phyloP scores from a whole-genome alignment of 2,113 vertebrate species.

The Dicentrarchus labrax region DNA sequence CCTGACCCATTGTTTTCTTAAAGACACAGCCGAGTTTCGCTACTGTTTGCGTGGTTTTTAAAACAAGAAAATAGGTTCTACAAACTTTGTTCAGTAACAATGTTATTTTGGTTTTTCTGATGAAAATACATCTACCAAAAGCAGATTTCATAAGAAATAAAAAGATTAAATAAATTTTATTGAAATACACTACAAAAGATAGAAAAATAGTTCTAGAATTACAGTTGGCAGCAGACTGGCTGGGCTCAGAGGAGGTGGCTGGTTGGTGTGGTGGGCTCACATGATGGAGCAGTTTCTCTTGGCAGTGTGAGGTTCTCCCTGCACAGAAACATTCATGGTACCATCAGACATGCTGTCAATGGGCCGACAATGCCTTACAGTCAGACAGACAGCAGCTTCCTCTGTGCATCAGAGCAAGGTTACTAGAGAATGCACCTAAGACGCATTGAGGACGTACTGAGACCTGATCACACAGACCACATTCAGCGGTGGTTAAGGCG shows the following conservation, averaged over 20 bases:
- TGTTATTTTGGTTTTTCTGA: slow-evolving; percentile 8
- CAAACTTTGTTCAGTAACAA: background rate
- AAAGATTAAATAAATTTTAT: slow-evolving; percentile 34
- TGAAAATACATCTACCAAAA: slow-evolving; percentile 33
- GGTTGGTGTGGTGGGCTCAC: slow-evolving; percentile 79
- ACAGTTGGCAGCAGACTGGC: slow-evolving; percentile 65
- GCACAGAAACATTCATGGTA: slow-evolving; percentile 6
- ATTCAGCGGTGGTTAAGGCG: too few species aligned
- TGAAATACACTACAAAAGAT: slow-evolving; percentile 73
- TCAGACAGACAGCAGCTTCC: too few species aligned
- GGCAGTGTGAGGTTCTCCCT: slow-evolving; percentile 80
- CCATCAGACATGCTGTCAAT: too few species aligned
- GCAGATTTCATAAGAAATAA: slow-evolving; percentile 8
- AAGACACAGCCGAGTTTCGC: slow-evolving; percentile 5
- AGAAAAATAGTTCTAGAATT: slow-evolving; percentile 81
- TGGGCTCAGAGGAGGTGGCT: slow-evolving; percentile 56
- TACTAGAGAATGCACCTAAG: too few species aligned
- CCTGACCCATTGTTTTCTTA: background rate
- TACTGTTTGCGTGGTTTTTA: slow-evolving; percentile 2
- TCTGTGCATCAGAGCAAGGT: too few species aligned
- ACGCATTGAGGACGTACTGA: too few species aligned
- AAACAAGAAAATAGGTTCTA: background rate
- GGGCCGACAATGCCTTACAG: too few species aligned
- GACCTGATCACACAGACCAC: too few species aligned
- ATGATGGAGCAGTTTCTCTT: slow-evolving; percentile 88